Evolutionary conservation across 2,797 vertebrate species (phyloP).

Genomic region (Sebastes oblongus): DNA sequence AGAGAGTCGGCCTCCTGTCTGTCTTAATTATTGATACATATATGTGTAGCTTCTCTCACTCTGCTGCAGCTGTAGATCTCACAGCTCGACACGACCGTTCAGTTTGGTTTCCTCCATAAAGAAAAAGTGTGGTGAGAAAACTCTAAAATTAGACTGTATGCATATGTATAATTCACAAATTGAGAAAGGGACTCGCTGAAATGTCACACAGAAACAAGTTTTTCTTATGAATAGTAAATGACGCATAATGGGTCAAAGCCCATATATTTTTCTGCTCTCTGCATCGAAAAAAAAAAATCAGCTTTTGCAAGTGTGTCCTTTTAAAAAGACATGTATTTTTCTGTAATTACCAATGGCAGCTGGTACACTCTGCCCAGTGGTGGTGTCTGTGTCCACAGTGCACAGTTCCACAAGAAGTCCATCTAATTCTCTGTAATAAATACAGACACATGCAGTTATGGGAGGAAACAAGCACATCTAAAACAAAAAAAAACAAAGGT

Average conservation of each 20-base stretch:
- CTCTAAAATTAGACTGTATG: slow-evolving; percentile 36
- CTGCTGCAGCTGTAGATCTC: slow-evolving; percentile 17
- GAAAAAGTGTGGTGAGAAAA: slow-evolving; percentile 4
- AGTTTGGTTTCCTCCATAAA: neutral
- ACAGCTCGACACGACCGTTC: neutral
- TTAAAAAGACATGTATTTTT: neutral
- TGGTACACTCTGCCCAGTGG: slow-evolving; percentile 89
- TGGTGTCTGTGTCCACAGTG: slow-evolving; percentile 90
- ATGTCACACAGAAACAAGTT: slow-evolving; percentile 29
- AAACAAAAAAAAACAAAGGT: neutral
- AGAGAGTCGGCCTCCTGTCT: neutral
- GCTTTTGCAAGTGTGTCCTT: neutral
- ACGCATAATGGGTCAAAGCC: slow-evolving; percentile 4
- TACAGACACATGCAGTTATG: neutral
- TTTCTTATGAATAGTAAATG: slow-evolving; percentile 36
- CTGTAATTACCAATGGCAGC: slow-evolving; percentile 86
- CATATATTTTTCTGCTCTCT: neutral
- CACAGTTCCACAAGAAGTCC: slow-evolving; percentile 91
- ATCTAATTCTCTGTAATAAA: slow-evolving; percentile 87
- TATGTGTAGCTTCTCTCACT: slow-evolving; percentile 13
- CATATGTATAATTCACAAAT: slow-evolving; percentile 56
- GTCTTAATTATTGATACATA: slow-evolving; percentile 39
- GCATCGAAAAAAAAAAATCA: neutral
- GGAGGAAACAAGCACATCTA: neutral
- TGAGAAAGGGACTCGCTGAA: neutral